phyloP scores from a whole-genome alignment of 1,140 invertebrate species.

The Drosophila guanche region DNA sequence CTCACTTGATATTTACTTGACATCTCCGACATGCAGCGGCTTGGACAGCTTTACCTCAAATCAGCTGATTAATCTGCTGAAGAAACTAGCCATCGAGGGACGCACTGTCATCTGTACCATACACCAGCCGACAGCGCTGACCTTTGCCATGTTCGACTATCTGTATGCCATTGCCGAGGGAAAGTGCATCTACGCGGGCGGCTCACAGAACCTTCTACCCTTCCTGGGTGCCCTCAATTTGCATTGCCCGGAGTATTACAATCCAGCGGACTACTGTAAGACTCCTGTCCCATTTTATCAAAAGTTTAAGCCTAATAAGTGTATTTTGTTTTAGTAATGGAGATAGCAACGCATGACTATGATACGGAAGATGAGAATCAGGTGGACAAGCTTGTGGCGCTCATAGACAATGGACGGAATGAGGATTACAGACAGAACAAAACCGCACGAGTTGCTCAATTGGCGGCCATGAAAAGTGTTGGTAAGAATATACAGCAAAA shows the following conservation, averaged over 20 bases:
- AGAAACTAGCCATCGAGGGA: conserved; percentile 92
- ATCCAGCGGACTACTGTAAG: conserved; percentile 95
- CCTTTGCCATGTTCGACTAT: conserved; percentile 96
- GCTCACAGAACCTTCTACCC: conserved; percentile 88
- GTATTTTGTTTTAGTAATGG: conserved; percentile 87
- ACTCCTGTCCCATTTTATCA: neutral
- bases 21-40: too few species aligned
- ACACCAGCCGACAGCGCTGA: conserved; percentile 94
- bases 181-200: conserved; percentile 92
- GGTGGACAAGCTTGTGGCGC: conserved; percentile 84
- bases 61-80: conserved; percentile 92
- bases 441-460: conserved; percentile 56
- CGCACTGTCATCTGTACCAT: conserved; percentile 96
- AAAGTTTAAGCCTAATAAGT: conserved; percentile 8
- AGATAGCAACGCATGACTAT: conserved; percentile 92
- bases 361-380: conserved; percentile 84
- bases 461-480: conserved; percentile 69
- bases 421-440: conserved; percentile 84
- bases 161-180: conserved; percentile 92
- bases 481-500: conserved; percentile 36
- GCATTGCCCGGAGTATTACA: conserved; percentile 93
- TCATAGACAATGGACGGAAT: conserved; percentile 89
- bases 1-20: too few species aligned
- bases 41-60: conserved; percentile 95
- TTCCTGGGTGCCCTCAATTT: conserved; percentile 90